Base-by-base conservation (phyloP, 2,113 vertebrate genomes). In the Pelmatolapia mariae region DNA sequence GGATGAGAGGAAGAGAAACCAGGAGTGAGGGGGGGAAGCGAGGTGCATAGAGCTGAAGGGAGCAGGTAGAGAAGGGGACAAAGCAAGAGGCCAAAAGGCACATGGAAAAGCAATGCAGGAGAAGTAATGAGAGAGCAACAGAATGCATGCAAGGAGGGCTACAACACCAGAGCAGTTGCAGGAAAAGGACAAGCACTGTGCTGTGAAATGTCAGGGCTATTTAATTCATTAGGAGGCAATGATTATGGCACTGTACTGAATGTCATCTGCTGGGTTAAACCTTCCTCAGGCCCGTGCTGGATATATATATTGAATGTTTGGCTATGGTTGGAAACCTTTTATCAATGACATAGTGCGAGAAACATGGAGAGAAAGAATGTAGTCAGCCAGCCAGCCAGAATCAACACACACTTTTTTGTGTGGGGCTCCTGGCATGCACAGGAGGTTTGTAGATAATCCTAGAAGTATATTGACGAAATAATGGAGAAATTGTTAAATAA, bases 161-260 rank as follows among this genome's bases (percentile, higher is more conserved):
- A 81, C 80, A 92, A 91, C 86, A 89, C 86, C 57, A 50, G 89
- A 90, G 90, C 90, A 90, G 86, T 93, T 84, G 82, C 80, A 87
- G 90, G 86, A 92, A 93, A 93, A 93, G 94, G 91, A 95, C 91
- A 92, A 93, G 86, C 56, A 66, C 22, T 88, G 73, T 76, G 66
- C 85, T 87, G 90, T 90, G 89, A 96, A 95, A 96, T 95, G 94
- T 96, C 95, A 96, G 57, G 91, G 87, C 92, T 90, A 91, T 95
- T 95, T 93, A 91, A 94, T 96, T 95, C 92, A 95, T 96, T 95
- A 95, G 91, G 85, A 92, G 89, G 89, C 94, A 86, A 92, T 94
- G 91, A 94, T 93, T 85, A 94, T 93, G 94, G 88, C 10, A 24
- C 85, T 84, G 86, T 82, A 88, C 91, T 93, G 92, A 96, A 96